Base-by-base conservation (phyloP, 1,140 invertebrate species). In the Leptinotarsa lineolata region DNA sequence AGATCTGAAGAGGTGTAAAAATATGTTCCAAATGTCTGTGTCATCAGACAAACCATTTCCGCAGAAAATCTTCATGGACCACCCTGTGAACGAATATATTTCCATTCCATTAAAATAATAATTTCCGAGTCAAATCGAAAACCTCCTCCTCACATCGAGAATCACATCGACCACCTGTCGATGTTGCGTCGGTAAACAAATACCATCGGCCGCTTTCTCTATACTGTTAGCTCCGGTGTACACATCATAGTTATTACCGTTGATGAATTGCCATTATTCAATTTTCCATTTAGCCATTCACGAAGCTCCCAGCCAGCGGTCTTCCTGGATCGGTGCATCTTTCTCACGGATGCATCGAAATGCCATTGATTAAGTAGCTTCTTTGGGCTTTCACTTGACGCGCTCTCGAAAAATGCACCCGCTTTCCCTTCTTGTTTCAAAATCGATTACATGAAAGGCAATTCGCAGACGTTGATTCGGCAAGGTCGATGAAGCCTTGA, bases 371-470 rank as follows among this genome's bases (percentile, higher is more conserved):
- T 54, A 54, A 18, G n/a, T 54, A 18, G 15, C 48, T 54, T 3
- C 48, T 54, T 18, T 18, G 48, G 48, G 48, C 48, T 54, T 54
- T 54, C 48, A 54, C 48, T 54, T 18, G 48, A 54, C 6, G 48
- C 48, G 6, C 30, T 16, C 48, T 54, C 4, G n/a, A 54, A 54
- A 54, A 54, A 18, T 54, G 48, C 48, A 54, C n/a, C 48, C 48
- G n/a, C 48, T 54, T 54, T 54, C 48, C 48, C 48, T 54, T 54
- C 48, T 39, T 39, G 16, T 54, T 54, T 54, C 16, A 54, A 54
- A 54, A 54, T 54, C 48, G 48, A 54, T 54, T 54, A 54, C 48
- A n/a, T 54, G 48, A n/a, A n/a, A 54, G 16, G 2, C 16, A 18
- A 54, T 54, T n/a, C 6, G n/a, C 48, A 13, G 30, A 39, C 0